Percentiles rank a stretch among this genome's conserved stretches.
These are phyloP conservation scores for Pantelozetes paolii DNA, from an alignment of 2,888 invertebrate species.

Conservation along the genomic window DNA sequence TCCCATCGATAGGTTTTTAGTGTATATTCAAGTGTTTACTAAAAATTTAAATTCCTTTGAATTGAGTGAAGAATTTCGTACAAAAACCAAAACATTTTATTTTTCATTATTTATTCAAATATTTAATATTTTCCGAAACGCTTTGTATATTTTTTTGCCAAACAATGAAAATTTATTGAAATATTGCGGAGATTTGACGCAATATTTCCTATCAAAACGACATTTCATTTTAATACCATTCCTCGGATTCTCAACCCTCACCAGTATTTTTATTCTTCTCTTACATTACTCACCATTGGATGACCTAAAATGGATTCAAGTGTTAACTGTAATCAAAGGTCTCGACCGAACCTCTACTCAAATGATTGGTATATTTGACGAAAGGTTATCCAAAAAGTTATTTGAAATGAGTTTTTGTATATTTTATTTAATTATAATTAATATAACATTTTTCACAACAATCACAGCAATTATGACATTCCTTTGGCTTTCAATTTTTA, in stretches of 20 bases:
- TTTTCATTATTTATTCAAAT: constrained; percentile 9
- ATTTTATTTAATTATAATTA: background rate
- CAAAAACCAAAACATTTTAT: background rate
- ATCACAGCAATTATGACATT: background rate
- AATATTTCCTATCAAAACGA: constrained; percentile 8
- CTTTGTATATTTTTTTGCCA: background rate
- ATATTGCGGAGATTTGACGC: constrained; percentile 13
- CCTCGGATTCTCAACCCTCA: background rate
- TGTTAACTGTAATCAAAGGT: background rate
- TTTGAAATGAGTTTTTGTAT: background rate
- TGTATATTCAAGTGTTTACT: background rate
- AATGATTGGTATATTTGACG: background rate
- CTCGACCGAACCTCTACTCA: background rate
- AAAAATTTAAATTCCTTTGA: background rate
- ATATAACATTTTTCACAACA: background rate
- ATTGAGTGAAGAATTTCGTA: background rate
- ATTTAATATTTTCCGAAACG: background rate
- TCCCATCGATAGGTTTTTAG: background rate
- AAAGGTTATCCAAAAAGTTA: background rate
- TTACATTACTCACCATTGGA: background rate
- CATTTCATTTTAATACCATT: background rate
- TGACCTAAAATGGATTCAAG: background rate
- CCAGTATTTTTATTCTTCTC: background rate
- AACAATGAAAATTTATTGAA: background rate
- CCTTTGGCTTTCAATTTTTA: background rate